Conservation (phyloP, 2,797 vertebrate species). For the Linurgus olivaceus region DNA sequence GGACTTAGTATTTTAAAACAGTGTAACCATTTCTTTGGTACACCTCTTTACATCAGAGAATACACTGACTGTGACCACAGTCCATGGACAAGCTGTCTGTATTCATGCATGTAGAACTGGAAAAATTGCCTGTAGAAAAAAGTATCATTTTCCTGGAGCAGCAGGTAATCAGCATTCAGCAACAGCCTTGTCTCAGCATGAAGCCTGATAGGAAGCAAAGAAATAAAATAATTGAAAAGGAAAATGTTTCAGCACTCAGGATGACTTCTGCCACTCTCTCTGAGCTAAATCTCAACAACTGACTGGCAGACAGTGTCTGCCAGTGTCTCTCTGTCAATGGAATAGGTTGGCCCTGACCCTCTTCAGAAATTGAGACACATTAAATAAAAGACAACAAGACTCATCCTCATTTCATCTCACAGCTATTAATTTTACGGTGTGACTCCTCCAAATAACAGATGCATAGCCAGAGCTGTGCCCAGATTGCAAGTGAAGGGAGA, state of each 20-base stretch:
- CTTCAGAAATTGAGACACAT: slow-evolving; percentile 44
- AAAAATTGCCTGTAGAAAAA: neutral
- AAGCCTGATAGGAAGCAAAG: slow-evolving; percentile 7
- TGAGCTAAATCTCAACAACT: slow-evolving; percentile 47
- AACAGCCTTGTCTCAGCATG: neutral
- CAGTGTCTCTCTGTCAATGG: slow-evolving; percentile 44
- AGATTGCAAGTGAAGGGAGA: slow-evolving; percentile 22
- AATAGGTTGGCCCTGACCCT: slow-evolving; percentile 44
- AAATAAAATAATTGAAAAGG: slow-evolving; percentile 43
- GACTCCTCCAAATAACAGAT: slow-evolving; percentile 36
- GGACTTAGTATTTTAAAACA: neutral
- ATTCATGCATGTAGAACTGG: neutral
- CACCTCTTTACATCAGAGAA: neutral
- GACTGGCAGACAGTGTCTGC: slow-evolving; percentile 39
- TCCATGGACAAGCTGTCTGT: neutral
- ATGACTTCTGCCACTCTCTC: neutral
- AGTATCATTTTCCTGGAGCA: rapidly evolving
- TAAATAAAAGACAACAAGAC: slow-evolving; percentile 58
- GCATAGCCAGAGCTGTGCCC: neutral
- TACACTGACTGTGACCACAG: neutral
- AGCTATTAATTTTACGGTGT: slow-evolving; percentile 54
- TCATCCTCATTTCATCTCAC: slow-evolving; percentile 38
- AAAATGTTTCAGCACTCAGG: slow-evolving; percentile 24
- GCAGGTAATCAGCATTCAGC: slow-evolving; percentile 16
- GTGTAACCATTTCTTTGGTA: neutral